Base-by-base conservation (phyloP, 2,113 vertebrate species). In the Nannobrachium achirus region DNA sequence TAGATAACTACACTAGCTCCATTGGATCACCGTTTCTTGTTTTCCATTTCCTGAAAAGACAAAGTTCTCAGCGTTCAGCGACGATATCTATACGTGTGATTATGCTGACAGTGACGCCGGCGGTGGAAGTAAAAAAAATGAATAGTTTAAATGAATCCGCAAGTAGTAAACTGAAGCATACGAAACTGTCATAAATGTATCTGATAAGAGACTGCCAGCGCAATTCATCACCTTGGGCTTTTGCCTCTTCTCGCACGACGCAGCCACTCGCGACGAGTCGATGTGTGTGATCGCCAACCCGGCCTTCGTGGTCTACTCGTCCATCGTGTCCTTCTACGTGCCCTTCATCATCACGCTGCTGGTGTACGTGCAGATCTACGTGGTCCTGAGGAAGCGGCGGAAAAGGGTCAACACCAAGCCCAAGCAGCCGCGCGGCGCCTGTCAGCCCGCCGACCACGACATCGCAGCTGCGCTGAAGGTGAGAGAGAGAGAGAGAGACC, bases 311-410 rank as follows among this genome's bases (percentile, higher is more conserved):
- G 90, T 94, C 0, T 94, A 94, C 83, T 94, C 93, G 14, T 94
- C 93, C 73, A 93, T 94, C 1, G 92, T 94, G 69, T 94, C 93
- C 88, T 94, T 94, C 89, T 94, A 94, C 45, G 90, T 92, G 14
- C 93, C 93, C 74, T 94, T 94, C 84, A 94, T 93, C 86, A 92
- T 94, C 74, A 94, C 93, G 1, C 82, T 94, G 71, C 88, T 94
- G 56, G 93, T 94, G 71, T 94, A 94, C 66, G 93, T 94, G 78
- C 92, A 94, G 90, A 94, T 94, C 80, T 94, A 93, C 56, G 91
- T 93, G 70, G 92, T 94, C 46, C 80, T 94, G 65, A 90, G 91
- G 63, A 92, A 92, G 81, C 88, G 92, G 51, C 75, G 92, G 41
- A 94, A 91, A 88, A 91, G 92, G 0, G 93, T 94, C 1, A 93